Evolutionary conservation across 2,888 invertebrate genomes (phyloP).

Genomic region (Mantis religiosa): DNA sequence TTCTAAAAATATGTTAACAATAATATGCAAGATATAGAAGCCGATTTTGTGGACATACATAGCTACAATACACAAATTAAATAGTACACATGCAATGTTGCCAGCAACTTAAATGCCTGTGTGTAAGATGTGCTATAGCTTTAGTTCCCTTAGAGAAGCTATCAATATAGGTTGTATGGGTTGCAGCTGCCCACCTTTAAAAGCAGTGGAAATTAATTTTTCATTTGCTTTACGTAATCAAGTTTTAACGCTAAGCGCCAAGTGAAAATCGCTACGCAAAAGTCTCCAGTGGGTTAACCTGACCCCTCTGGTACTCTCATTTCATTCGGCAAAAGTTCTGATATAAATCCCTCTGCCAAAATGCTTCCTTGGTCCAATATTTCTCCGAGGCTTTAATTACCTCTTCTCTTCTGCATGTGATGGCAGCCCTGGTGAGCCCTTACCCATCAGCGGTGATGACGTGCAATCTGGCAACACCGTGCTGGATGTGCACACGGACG

Average conservation of each 20-base stretch:
- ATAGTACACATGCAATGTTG: too few species aligned
- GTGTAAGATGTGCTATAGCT: too few species aligned
- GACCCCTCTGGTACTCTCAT: neutral
- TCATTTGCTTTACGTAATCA: neutral
- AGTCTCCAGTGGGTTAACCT: neutral
- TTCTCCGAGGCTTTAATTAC: conserved; percentile 1
- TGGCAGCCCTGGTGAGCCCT: neutral
- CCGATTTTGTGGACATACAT: too few species aligned
- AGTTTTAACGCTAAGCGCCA: neutral
- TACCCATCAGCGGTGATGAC: conserved; percentile 23
- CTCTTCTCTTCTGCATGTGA: neutral
- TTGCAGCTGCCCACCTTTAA: neutral
- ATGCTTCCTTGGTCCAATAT: neutral
- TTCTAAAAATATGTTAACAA: too few species aligned
- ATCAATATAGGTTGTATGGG: neutral
- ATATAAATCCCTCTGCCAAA: neutral
- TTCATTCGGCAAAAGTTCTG: neutral
- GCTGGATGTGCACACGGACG: neutral
- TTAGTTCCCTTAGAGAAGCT: neutral
- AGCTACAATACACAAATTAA: too few species aligned
- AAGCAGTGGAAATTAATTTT: neutral
- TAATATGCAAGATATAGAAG: too few species aligned
- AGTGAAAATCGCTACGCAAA: neutral
- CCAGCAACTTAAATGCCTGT: too few species aligned
- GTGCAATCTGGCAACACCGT: conserved; percentile 22